Percentiles rank a stretch among this genome's conserved stretches.
phyloP scores from a whole-genome alignment of 2,113 vertebrate species.

The Vicugna pacos region DNA sequence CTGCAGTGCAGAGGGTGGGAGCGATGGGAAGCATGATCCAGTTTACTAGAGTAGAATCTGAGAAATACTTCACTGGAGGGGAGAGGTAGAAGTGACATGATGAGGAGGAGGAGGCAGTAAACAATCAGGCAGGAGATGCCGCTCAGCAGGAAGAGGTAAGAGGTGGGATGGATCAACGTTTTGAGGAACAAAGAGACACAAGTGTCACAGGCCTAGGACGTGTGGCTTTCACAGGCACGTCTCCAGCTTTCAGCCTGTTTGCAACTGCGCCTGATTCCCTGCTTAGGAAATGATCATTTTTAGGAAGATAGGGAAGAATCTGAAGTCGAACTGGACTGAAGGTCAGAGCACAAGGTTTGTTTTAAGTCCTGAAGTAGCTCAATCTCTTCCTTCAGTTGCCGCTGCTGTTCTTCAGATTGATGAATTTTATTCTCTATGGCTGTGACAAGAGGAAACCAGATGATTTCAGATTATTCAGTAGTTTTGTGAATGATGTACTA shows the following conservation, averaged over 20 bases:
- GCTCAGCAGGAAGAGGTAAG: background rate
- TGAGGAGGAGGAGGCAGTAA: background rate
- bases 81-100: background rate
- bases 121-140: background rate
- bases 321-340: constrained; percentile 28
- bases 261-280: background rate
- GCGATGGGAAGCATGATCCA: background rate
- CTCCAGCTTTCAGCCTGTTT: background rate
- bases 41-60: background rate
- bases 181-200: background rate
- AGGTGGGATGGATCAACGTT: background rate
- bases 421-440: constrained; percentile 82
- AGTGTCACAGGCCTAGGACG: background rate
- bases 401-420: constrained; percentile 77
- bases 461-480: constrained; percentile 26
- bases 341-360: constrained; percentile 53
- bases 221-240: background rate
- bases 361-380: constrained; percentile 82
- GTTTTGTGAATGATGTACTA: background rate
- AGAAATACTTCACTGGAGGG: background rate
- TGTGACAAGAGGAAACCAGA: constrained; percentile 61
- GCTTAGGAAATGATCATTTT: background rate
- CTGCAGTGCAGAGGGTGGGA: background rate
- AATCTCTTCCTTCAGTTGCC: constrained; percentile 81
- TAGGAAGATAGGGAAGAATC: background rate